phyloP scores from a whole-genome alignment of 2,797 vertebrate genomes.

The Xerus rutilus region DNA sequence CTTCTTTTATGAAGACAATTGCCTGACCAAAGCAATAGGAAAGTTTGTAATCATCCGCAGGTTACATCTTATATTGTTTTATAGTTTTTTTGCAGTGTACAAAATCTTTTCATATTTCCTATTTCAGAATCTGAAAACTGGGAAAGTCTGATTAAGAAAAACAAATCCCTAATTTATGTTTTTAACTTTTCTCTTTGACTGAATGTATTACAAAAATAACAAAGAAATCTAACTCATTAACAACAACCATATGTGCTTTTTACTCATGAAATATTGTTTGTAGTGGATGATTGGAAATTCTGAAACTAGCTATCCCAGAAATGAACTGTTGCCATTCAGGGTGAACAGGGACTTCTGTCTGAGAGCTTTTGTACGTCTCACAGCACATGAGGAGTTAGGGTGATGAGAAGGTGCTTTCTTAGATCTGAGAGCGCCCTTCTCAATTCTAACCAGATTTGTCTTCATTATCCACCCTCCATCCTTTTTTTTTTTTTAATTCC shows the following conservation, averaged over 20 bases:
- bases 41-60: not conserved
- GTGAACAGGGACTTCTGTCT: not conserved
- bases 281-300: not conserved
- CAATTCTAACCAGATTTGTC: conserved; percentile 5
- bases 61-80: not conserved
- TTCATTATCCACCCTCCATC: conserved; percentile 29
- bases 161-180: conserved; percentile 24
- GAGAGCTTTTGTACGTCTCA: not conserved
- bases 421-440: not conserved
- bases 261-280: conserved; percentile 1
- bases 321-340: not conserved
- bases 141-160: conserved; percentile 20
- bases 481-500: not conserved
- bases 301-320: not conserved
- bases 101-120: not conserved
- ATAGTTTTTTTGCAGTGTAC: not conserved
- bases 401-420: not conserved
- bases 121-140: not conserved
- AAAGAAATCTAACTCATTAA: not conserved
- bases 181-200: conserved; percentile 28
- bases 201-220: not conserved
- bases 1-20: not conserved
- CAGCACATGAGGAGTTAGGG: not conserved
- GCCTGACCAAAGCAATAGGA: not conserved
- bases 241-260: not conserved